These are phyloP conservation scores for Murina feae DNA, from an alignment of 2,113 vertebrate genomes.

Conservation along the genomic window DNA sequence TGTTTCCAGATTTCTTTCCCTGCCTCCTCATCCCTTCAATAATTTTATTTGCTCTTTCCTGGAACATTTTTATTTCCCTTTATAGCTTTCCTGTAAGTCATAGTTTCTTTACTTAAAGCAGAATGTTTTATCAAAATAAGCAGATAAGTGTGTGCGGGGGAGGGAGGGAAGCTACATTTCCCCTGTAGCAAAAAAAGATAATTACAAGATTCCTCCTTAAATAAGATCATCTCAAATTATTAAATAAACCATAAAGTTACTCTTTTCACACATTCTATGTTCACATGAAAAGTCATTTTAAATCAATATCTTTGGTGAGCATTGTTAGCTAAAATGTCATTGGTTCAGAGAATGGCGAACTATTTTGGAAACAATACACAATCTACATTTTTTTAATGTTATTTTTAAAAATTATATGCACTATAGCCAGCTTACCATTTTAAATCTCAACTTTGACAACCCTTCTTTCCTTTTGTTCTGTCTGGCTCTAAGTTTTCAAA, in stretches of 20 bases:
- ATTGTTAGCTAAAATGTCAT: background rate
- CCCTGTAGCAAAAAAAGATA: background rate
- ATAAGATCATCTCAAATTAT: conserved; percentile 13
- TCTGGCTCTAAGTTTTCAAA: conserved; percentile 13
- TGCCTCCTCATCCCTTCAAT: background rate
- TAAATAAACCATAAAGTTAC: conserved; percentile 9
- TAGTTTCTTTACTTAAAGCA: conserved; percentile 33
- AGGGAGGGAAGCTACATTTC: background rate
- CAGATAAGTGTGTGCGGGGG: background rate
- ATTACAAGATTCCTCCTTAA: conserved; percentile 32
- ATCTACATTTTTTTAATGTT: background rate
- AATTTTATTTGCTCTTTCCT: conserved; percentile 31
- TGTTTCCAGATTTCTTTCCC: conserved; percentile 11
- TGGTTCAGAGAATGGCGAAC: background rate
- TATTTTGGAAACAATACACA: background rate
- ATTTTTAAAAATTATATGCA: background rate
- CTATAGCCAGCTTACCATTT: background rate
- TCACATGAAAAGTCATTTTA: background rate
- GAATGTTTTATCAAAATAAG: conserved; percentile 24
- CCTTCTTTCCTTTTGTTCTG: background rate
- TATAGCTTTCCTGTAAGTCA: conserved; percentile 20
- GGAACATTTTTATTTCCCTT: background rate
- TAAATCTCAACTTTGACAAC: background rate
- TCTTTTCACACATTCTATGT: background rate
- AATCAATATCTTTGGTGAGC: background rate